Conservation (phyloP, 2,888 invertebrate genomes). For the Tipula unca region DNA sequence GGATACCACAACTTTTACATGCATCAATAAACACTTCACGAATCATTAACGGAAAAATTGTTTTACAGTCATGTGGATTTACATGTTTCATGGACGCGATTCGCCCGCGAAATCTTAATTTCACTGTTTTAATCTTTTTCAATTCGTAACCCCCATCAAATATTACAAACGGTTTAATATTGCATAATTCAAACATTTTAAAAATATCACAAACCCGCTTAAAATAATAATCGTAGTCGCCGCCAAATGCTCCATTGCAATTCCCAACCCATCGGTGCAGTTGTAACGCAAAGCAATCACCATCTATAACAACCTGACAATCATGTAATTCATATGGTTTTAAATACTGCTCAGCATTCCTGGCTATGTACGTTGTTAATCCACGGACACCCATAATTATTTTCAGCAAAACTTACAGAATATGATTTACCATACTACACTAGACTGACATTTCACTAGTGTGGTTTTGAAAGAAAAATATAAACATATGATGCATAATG, state of each 20-base stretch:
- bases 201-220: conserved; percentile 58
- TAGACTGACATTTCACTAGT: background rate
- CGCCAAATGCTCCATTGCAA: conserved; percentile 67
- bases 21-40: conserved; percentile 67
- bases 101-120: conserved; percentile 50
- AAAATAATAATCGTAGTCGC: conserved; percentile 76
- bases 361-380: conserved; percentile 68
- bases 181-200: conserved; percentile 57
- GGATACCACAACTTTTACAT: conserved; percentile 54
- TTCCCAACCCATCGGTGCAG: conserved; percentile 55
- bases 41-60: conserved; percentile 67
- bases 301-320: conserved; percentile 67
- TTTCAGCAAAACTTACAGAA: background rate
- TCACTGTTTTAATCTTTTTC: conserved; percentile 60
- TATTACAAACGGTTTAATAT: conserved; percentile 61
- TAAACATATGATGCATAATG: background rate
- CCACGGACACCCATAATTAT: conserved; percentile 75
- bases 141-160: conserved; percentile 72
- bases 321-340: conserved; percentile 56
- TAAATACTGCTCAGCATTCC: conserved; percentile 55
- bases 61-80: conserved; percentile 48
- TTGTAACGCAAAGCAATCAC: conserved; percentile 64
- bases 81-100: conserved; percentile 49
- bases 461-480: background rate
- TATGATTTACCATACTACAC: background rate